phyloP scores from a whole-genome alignment of 2,113 vertebrate species.

The Cephalopholis sonnerati region DNA sequence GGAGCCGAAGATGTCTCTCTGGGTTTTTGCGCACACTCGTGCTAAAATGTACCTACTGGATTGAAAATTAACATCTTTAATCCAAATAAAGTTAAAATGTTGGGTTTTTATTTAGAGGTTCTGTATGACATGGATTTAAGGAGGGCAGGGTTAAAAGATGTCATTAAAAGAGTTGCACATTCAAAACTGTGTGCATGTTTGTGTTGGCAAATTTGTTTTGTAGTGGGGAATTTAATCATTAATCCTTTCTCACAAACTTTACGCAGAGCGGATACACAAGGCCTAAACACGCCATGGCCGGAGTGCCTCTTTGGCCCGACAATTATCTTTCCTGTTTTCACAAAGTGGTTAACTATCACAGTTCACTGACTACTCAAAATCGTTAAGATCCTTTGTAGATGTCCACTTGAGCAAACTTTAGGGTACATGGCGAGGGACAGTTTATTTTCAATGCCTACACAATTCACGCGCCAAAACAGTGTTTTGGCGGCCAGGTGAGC shows the following conservation, averaged over 20 bases:
- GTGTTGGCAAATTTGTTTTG: neutral
- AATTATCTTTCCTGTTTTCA: neutral
- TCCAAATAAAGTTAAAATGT: neutral
- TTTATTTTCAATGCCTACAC: neutral
- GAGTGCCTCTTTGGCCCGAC: neutral
- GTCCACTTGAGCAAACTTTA: neutral
- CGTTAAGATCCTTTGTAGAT: neutral
- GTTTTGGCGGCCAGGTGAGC: neutral
- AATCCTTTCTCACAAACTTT: neutral
- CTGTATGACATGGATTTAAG: neutral
- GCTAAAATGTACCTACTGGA: neutral
- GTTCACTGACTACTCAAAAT: neutral
- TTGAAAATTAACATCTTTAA: neutral
- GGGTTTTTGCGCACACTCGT: neutral
- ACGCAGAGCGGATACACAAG: neutral
- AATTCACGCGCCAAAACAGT: neutral
- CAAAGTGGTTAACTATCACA: neutral
- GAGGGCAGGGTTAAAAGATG: neutral
- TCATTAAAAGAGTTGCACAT: neutral
- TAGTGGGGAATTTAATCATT: neutral
- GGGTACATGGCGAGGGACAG: accelerated
- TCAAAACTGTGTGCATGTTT: neutral
- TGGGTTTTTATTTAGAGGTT: neutral
- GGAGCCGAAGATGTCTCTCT: neutral
- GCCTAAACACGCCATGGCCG: too few relatives aligned